These are phyloP conservation scores for Asteroscopus sphinx DNA, from an alignment of 2,888 invertebrate species.

Conservation along the genomic window DNA sequence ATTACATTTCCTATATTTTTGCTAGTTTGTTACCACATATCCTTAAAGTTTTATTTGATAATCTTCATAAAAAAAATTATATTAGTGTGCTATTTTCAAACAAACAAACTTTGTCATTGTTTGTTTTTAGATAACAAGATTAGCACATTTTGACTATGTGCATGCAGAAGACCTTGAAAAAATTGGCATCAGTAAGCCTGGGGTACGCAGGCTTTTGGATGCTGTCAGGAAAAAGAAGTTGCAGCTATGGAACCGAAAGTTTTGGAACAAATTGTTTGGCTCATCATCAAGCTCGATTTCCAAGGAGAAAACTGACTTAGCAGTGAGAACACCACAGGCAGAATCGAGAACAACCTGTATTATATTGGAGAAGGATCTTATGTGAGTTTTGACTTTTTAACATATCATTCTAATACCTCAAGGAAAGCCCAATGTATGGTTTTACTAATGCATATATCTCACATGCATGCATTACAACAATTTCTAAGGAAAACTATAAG, in stretches of 20 bases:
- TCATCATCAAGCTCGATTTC: constrained; percentile 76
- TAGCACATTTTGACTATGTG: constrained; percentile 99
- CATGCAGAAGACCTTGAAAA: constrained; percentile 97
- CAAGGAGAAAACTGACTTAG: constrained; percentile 86
- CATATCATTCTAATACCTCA: neutral
- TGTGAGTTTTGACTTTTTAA: constrained; percentile 72
- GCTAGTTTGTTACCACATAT: neutral
- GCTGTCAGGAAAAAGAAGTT: constrained; percentile 96
- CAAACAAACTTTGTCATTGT: constrained; percentile 5
- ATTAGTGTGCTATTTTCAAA: neutral
- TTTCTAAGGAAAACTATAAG: no score
- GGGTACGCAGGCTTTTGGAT: constrained; percentile 96
- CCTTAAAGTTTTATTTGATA: neutral
- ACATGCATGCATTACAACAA: no score
- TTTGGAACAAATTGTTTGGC: constrained; percentile 94
- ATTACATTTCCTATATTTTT: constrained; percentile 23
- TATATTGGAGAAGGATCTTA: constrained; percentile 95
- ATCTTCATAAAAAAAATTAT: neutral
- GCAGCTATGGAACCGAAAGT: constrained; percentile 94
- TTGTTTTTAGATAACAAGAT: constrained; percentile 93
- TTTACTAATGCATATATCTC: no score
- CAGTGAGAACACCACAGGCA: constrained; percentile 74
- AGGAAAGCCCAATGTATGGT: constrained; percentile 2
- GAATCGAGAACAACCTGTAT: constrained; percentile 92
- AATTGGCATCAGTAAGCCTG: constrained; percentile 98